These are phyloP conservation scores for Steinernema carpocapsae DNA, from an alignment of 2,888 invertebrate genomes.

Conservation along the genomic window DNA sequence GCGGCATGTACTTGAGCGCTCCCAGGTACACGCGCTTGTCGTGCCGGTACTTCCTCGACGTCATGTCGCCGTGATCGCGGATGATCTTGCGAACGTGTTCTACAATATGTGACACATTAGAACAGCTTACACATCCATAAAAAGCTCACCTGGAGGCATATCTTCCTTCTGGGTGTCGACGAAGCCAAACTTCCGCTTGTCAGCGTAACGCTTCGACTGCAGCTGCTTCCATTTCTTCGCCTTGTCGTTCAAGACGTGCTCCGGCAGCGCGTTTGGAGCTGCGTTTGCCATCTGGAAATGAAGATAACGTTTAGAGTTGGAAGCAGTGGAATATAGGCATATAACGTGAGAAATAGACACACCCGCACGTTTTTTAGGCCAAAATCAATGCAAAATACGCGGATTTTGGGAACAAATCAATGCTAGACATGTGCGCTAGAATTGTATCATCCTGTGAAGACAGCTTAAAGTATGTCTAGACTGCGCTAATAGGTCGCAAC, in stretches of 20 bases:
- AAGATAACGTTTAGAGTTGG: not conserved
- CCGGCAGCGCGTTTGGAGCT: not conserved
- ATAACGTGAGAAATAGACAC: not conserved
- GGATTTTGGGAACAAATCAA: not conserved
- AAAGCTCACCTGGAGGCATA: slow-evolving; percentile 82
- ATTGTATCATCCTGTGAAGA: no score
- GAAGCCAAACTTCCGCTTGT: slow-evolving; percentile 97
- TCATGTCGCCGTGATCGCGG: slow-evolving; percentile 99
- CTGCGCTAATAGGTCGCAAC: no score
- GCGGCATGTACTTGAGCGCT: slow-evolving; percentile 98
- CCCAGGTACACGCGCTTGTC: slow-evolving; percentile 98
- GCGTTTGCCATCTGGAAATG: not conserved
- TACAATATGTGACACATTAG: slow-evolving; percentile 28
- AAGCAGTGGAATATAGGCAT: not conserved
- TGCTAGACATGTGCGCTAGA: not conserved
- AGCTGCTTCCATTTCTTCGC: slow-evolving; percentile 91
- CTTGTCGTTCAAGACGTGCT: slow-evolving; percentile 48
- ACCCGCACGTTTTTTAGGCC: not conserved
- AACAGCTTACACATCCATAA: not conserved
- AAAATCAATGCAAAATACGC: not conserved
- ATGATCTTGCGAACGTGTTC: slow-evolving; percentile 99
- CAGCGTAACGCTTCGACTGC: slow-evolving; percentile 96
- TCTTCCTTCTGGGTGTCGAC: slow-evolving; percentile 99
- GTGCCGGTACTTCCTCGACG: slow-evolving; percentile 95
- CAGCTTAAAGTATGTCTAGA: no score